Evolutionary conservation across 2,797 vertebrate genomes (phyloP), one percentile per base, ranked within the genome.

Genomic region (Alectoris magna): DNA sequence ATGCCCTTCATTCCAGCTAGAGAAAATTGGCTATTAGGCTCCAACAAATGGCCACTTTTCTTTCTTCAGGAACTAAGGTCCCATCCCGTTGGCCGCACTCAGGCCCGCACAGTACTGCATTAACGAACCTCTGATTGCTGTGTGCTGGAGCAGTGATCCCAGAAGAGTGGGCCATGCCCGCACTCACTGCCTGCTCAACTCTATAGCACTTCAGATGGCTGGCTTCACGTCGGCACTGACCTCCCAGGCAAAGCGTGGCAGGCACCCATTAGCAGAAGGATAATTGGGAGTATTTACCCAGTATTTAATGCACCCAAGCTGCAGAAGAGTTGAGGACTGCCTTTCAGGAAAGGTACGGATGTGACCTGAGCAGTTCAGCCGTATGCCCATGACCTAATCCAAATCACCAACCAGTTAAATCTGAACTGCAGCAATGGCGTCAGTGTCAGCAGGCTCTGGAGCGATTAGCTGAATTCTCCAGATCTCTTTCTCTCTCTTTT

Each of bases 31-130:
- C 87, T 90, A 13, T 27, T 48, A 46, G 87, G 44, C 74, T 90
- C 76, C 44, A 2, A 56, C 56, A 23, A 49, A 88, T 51, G 10
- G 84, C 88, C 95, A 83, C 55, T 86, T 95, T 93, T 94, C 92
- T 15, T 24, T 64, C 87, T 95, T 86, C 91, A 69, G 92, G 88
- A 96, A 96, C 87, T 94, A 96, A 94, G 95, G 92, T 93, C 95
- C 95, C 87, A 91, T 94, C 85, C 77, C 49, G 41, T 46, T 24
- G 81, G 81, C 89, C 91, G 9, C 64, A 0, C 70, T 62, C 85
- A 27, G 3, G 4, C 90, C 69, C 16, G 56, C 86, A 27, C 41
- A 29, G 70, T 16, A 5, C n/a, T 12, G 2, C 7, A 9, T 43
- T 70, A 46, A 44, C 0, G 2, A 75, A 34, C 66, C 70, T 0